A percentile compares a stretch with the other conserved stretches of the same genome.
These are phyloP conservation scores for Calameuta pallipes DNA, from an alignment of 2,888 invertebrate genomes.

Conservation along the genomic window DNA sequence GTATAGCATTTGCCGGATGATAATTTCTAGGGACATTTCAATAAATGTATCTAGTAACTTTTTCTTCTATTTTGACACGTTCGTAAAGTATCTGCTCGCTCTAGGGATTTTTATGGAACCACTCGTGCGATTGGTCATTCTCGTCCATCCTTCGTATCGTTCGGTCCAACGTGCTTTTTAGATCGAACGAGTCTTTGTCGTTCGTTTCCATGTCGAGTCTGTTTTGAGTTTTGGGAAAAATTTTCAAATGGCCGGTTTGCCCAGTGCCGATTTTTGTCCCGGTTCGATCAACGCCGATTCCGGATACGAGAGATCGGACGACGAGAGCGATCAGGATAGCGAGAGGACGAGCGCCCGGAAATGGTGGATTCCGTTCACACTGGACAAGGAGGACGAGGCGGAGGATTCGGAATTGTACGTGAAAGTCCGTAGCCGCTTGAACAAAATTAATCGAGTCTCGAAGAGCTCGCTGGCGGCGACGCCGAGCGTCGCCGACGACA, in stretches of 20 bases:
- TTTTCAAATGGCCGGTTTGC: not conserved
- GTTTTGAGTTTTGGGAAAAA: not conserved
- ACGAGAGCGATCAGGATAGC: not conserved
- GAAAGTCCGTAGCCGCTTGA: conserved; percentile 27
- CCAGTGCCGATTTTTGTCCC: not conserved
- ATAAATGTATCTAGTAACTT: not conserved
- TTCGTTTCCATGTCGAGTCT: not conserved
- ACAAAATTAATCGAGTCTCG: conserved; percentile 33
- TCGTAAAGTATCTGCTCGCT: not conserved
- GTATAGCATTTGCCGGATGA: not conserved
- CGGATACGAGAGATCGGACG: not conserved
- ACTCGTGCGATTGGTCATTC: not conserved
- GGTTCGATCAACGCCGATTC: not conserved
- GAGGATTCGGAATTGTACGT: conserved; percentile 20
- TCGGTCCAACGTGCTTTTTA: not conserved
- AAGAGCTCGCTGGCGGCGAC: conserved; percentile 25
- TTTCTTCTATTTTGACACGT: not conserved
- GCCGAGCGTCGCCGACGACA: not conserved
- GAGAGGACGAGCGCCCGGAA: not conserved
- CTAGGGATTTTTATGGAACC: not conserved
- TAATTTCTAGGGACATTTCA: not conserved
- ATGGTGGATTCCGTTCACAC: not conserved
- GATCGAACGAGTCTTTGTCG: too few relatives aligned
- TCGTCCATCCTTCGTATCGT: not conserved
- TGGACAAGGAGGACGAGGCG: conserved; percentile 4